Evolutionary conservation across 2,888 invertebrate species (phyloP), one percentile per base, ranked within the genome.

Genomic region (Stramonita haemastoma): DNA sequence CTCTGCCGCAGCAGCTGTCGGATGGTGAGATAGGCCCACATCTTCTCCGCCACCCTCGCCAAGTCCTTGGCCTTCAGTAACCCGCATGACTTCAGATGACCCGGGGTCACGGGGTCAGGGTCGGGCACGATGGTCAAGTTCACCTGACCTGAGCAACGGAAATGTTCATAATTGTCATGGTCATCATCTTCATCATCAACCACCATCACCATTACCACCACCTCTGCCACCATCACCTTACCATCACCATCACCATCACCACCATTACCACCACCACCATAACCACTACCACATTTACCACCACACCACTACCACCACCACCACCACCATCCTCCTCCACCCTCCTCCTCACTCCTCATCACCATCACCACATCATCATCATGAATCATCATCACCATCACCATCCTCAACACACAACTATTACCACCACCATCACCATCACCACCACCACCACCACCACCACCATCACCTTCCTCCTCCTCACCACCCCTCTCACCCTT

Each of bases 21-120:
- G 22, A 94, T 94, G 13, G 93, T 93, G 22, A 94, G 89, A 87
- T 93, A 94, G 0, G 93, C 94, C 94, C 94, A 94, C 19, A 93
- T 92, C 87, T 93, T 92, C 90, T 95, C 93, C 19, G 92, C 90
- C 13, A 94, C 92, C 83, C 91, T 26, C 29, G 73, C 29, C 32
- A 89, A 46, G 56, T 89, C 89, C 46, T 56, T 32, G 22, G 70
- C 85, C 66, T 46, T 32, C 89, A 89, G 60, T 66, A 89, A 26
- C n/a, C 85, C 84, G 73, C 89, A 89, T 13, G 89, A 85, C 70
- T 19, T 70, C 73, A 73, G 46, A 56, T 84, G 66, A 46, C 66
- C 85, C 22, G 56, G 85, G 22, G 32, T 70, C 46, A 26, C 2
- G 46, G 73, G 84, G 46, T 89, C 89, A 70, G 85, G 89, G 84